These are phyloP conservation scores for Hypselothyrea guttata DNA, from an alignment of 2,888 invertebrate species.

Conservation along the genomic window DNA sequence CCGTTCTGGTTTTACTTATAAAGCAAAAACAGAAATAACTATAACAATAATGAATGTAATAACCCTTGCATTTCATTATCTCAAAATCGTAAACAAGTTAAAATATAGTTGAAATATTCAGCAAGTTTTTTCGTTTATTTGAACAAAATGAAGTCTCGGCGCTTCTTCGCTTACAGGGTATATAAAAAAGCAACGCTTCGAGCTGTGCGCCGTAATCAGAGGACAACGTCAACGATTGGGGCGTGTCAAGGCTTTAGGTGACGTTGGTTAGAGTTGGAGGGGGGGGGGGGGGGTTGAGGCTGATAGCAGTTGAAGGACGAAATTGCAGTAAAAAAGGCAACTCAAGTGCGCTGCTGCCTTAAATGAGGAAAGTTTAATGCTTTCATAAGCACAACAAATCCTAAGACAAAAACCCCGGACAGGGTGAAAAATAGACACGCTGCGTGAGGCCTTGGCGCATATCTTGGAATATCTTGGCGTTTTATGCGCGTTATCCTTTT, in stretches of 20 bases:
- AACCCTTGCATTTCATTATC: too few species aligned
- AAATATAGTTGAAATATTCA: too few species aligned
- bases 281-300: not conserved
- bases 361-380: constrained; percentile 78
- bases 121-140: too few species aligned
- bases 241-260: constrained; percentile 6
- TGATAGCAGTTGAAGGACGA: constrained; percentile 47
- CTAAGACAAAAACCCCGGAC: constrained; percentile 54
- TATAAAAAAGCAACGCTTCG: constrained; percentile 26
- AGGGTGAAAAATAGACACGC: constrained; percentile 69
- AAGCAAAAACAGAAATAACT: too few species aligned
- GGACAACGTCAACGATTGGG: constrained; percentile 36
- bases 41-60: too few species aligned
- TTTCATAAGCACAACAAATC: constrained; percentile 78
- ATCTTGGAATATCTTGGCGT: constrained; percentile 73
- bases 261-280: not conserved
- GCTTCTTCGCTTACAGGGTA: constrained; percentile 14
- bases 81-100: too few species aligned
- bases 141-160: too few species aligned
- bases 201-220: constrained; percentile 62
- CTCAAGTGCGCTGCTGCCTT: constrained; percentile 72
- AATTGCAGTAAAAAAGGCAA: constrained; percentile 78
- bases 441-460: constrained; percentile 69
- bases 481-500: constrained; percentile 73
- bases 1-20: too few species aligned